Evolutionary conservation across 2,113 vertebrate species (phyloP).

Genomic region (Aspiorhynchus laticeps): DNA sequence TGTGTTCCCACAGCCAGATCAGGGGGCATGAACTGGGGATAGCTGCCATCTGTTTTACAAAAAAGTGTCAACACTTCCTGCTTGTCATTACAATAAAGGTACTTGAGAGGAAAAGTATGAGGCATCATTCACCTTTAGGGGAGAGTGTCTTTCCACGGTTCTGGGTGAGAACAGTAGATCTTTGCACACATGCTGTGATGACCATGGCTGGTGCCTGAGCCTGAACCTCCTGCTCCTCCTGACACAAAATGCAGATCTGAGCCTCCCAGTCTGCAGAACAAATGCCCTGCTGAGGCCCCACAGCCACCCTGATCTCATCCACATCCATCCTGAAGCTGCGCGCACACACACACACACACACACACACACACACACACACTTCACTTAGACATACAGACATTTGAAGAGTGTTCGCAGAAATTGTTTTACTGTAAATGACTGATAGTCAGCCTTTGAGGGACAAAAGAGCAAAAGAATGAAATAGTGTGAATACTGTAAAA

Average conservation of each 20-base stretch:
- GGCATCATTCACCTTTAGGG: constrained; percentile 60
- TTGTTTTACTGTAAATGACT: neutral
- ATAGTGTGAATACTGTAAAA: neutral
- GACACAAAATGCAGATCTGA: constrained; percentile 96
- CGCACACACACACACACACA: neutral
- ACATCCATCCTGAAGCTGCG: constrained; percentile 65
- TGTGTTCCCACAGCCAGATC: constrained; percentile 91
- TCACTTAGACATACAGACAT: neutral
- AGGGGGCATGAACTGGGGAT: constrained; percentile 90
- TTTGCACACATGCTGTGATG: constrained; percentile 93
- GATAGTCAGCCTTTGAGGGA: neutral
- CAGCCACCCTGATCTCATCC: constrained; percentile 79
- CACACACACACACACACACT: too few species aligned
- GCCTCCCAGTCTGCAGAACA: constrained; percentile 83
- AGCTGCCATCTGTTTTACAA: constrained; percentile 69
- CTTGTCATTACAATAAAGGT: neutral
- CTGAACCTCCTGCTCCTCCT: constrained; percentile 95
- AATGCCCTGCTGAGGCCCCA: constrained; percentile 88
- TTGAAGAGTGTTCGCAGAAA: neutral
- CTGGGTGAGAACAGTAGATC: constrained; percentile 93
- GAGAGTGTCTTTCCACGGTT: constrained; percentile 80
- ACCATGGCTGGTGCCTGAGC: constrained; percentile 90
- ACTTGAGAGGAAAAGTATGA: neutral
- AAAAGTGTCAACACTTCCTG: neutral
- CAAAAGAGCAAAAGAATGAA: neutral